phyloP scores from a whole-genome alignment of 1,140 invertebrate genomes.

The Cyclargus thomasi region DNA sequence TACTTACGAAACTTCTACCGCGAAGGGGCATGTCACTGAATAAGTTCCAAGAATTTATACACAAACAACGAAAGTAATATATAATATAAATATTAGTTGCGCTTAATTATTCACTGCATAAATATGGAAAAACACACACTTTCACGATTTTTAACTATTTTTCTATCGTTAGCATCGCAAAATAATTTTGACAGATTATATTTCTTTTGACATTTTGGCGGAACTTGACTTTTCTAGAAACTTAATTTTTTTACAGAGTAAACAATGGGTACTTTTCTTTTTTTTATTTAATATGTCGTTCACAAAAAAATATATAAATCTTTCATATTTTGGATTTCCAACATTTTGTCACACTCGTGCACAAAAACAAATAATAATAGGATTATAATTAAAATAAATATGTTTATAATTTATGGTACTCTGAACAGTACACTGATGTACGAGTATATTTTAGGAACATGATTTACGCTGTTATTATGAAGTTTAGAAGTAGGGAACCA shows the following conservation, averaged over 20 bases:
- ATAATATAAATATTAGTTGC: background rate
- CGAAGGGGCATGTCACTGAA: slow-evolving; percentile 64
- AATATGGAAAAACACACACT: slow-evolving; percentile 21
- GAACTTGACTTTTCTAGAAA: slow-evolving; percentile 27
- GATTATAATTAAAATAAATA: no score
- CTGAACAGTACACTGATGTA: no score
- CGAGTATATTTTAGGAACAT: no score
- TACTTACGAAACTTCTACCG: slow-evolving; percentile 62
- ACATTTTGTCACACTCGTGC: no score
- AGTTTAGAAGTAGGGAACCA: no score
- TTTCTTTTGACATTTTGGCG: slow-evolving; percentile 21
- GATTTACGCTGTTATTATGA: no score
- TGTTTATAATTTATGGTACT: no score
- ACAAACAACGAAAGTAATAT: slow-evolving; percentile 20
- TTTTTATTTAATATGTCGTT: no score
- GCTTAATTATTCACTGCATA: slow-evolving; percentile 26
- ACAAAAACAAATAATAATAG: no score
- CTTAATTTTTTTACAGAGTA: slow-evolving; percentile 12
- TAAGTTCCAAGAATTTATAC: slow-evolving; percentile 29
- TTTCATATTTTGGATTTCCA: no score
- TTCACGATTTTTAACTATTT: slow-evolving; percentile 9
- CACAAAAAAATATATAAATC: no score
- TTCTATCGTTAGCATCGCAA: slow-evolving; percentile 18
- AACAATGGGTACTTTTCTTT: no score
- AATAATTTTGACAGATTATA: slow-evolving; percentile 28